These are phyloP conservation scores for Scolanthus callimorphus DNA, from an alignment of 92 coral and sea anemone species.

Conservation along the genomic window DNA sequence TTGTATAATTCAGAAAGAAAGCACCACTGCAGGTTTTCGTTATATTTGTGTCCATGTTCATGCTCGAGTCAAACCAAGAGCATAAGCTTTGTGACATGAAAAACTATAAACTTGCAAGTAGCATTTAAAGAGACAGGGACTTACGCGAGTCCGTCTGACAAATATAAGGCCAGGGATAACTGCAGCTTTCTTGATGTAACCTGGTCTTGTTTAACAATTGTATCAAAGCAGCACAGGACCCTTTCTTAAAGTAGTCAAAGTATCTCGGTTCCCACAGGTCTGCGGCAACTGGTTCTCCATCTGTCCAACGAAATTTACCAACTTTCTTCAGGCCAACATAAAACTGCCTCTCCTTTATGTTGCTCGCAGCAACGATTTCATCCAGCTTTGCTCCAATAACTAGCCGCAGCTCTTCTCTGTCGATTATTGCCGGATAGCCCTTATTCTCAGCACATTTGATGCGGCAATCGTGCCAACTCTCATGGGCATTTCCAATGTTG, in stretches of 20 bases:
- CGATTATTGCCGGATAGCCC: slow-evolving; percentile 43
- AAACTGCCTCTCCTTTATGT: neutral
- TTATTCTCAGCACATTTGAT: neutral
- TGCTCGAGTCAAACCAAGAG: too few species aligned
- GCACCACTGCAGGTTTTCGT: too few species aligned
- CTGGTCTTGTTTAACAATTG: neutral
- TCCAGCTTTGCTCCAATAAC: slow-evolving; percentile 20
- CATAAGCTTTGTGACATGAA: too few species aligned
- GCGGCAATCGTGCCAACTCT: slow-evolving; percentile 12
- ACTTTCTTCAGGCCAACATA: slow-evolving; percentile 33
- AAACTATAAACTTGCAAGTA: too few species aligned
- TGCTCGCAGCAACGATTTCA: neutral
- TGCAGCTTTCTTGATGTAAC: neutral
- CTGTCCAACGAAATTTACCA: slow-evolving; percentile 26
- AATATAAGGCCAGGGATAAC: slow-evolving; percentile 1
- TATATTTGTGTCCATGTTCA: too few species aligned
- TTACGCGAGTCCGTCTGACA: slow-evolving; percentile 5
- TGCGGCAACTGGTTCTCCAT: slow-evolving; percentile 9
- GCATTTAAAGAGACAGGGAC: too few species aligned
- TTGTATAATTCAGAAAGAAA: too few species aligned
- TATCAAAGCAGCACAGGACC: slow-evolving; percentile 8
- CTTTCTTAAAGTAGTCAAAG: slow-evolving; percentile 3
- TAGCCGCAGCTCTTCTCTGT: slow-evolving; percentile 23
- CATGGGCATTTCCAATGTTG: neutral
- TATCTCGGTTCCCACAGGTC: neutral